A percentile compares a stretch with the other conserved stretches of the same genome.
Conservation (phyloP, 2,888 invertebrate species). For the Synergus umbraculus region DNA sequence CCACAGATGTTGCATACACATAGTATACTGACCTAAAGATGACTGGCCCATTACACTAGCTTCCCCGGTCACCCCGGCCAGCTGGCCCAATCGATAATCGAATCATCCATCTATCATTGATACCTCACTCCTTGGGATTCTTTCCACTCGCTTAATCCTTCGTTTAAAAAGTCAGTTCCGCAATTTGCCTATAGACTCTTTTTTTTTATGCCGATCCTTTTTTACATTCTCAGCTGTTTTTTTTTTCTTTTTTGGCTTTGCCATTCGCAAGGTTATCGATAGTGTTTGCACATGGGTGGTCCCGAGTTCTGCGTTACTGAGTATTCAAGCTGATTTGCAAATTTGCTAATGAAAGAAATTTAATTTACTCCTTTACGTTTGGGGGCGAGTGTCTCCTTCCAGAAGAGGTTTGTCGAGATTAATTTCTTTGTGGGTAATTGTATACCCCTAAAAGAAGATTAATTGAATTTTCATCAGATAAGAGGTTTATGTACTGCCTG, state of each 20-base stretch:
- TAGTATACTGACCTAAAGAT: constrained; percentile 71
- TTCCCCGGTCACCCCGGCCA: constrained; percentile 5
- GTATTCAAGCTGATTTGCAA: constrained; percentile 2
- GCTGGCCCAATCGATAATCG: constrained; percentile 33
- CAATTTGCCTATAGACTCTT: constrained; percentile 33
- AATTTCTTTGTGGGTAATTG: background rate
- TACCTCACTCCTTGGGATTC: background rate
- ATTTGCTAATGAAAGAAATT: background rate
- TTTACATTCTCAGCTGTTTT: background rate
- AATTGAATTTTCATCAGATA: no score
- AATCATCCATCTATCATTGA: constrained; percentile 27
- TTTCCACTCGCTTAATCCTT: background rate
- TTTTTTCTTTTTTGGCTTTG: background rate
- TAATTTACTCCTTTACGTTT: background rate
- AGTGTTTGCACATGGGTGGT: constrained; percentile 2
- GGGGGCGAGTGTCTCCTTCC: no score
- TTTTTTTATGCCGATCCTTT: background rate
- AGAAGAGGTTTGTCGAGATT: background rate
- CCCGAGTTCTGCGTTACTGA: background rate
- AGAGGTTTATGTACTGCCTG: no score
- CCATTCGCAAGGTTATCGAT: background rate
- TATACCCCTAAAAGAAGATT: background rate
- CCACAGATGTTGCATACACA: constrained; percentile 48
- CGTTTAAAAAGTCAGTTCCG: constrained; percentile 1
- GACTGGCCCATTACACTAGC: constrained; percentile 53